Base-by-base conservation (phyloP, 2,797 vertebrate genomes). In the Liparis tanakae region DNA sequence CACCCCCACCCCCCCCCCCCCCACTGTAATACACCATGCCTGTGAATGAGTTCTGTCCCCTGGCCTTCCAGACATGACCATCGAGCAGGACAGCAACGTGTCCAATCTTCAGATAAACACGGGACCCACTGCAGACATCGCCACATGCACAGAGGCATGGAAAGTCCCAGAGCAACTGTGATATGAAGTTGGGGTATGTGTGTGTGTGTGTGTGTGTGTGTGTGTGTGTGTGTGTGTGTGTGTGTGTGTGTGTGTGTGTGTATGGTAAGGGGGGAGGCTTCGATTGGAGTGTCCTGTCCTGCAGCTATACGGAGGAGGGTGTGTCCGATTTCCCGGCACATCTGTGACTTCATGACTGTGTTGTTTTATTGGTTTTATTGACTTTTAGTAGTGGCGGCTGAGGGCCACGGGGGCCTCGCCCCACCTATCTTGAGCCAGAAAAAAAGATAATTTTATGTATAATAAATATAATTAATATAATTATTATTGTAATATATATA, bases 101-200 rank as follows among this genome's bases (percentile, higher is more conserved):
- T 14, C 43, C n/a, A 50, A 53, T 20, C 54, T 7, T 20, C 5
- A 48, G 15, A 41, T 13, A 60, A 53, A 20, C 10, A 50, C 6
- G 20, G 33, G 53, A 43, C 13, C 41, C 18, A 8, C n/a, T 33
- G 6, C 17, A 41, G 15, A 12, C 41, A 41, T 8, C 20, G 12
- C 22, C 85, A 85, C 58, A 13, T 89, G 88, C 51, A 63, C 14
- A 18, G n/a, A 18, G 34, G 61, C 1, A 15, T 67, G 81, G 74
- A 85, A 88, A 88, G 69, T 92, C 87, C 77, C 87, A 91, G 5
- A 37, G 13, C 17, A 59, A 5, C 4, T 93, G 6, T 15, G 36
- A 71, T 60, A 61, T 39, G 48, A 60, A 22, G 10, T 34, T n/a
- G 12, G 15, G 56, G 56, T 43, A 7, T 30, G 34, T 36, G 36